phyloP scores from a whole-genome alignment of 2,888 invertebrate genomes.

The Eupelmus urozonus region DNA sequence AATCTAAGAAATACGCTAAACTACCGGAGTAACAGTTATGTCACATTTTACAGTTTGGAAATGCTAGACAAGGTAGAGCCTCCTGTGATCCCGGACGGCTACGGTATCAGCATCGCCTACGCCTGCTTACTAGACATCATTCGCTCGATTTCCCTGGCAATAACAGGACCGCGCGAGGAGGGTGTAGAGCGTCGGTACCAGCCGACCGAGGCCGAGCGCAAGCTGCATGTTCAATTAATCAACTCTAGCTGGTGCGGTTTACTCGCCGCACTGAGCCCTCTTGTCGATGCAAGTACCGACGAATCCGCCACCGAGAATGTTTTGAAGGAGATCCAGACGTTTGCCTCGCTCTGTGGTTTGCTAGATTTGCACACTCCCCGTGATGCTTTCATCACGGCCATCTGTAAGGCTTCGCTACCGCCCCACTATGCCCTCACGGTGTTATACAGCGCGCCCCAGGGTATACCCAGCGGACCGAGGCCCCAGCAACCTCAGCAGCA shows the following conservation, averaged over 20 bases:
- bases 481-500: slow-evolving; percentile 60
- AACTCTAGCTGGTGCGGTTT: slow-evolving; percentile 97
- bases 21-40: too few species aligned
- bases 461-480: slow-evolving; percentile 76
- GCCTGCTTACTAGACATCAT: slow-evolving; percentile 95
- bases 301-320: slow-evolving; percentile 95
- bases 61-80: slow-evolving; percentile 97
- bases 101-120: slow-evolving; percentile 97
- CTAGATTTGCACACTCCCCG: slow-evolving; percentile 88
- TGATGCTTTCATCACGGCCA: slow-evolving; percentile 95
- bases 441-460: slow-evolving; percentile 83
- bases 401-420: slow-evolving; percentile 97
- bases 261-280: slow-evolving; percentile 91
- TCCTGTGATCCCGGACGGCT: slow-evolving; percentile 96
- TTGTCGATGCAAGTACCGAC: slow-evolving; percentile 97
- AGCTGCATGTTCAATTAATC: slow-evolving; percentile 86
- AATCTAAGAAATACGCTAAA: too few species aligned
- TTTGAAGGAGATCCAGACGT: slow-evolving; percentile 92
- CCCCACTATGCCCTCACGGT: slow-evolving; percentile 96
- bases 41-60: slow-evolving; percentile 78
- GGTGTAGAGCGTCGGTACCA: slow-evolving; percentile 73
- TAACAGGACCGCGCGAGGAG: slow-evolving; percentile 81
- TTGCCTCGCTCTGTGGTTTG: slow-evolving; percentile 93
- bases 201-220: slow-evolving; percentile 77
- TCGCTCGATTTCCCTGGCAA: slow-evolving; percentile 87